Conservation (phyloP, 2,888 invertebrate genomes). For the Eristalis arbustorum region DNA sequence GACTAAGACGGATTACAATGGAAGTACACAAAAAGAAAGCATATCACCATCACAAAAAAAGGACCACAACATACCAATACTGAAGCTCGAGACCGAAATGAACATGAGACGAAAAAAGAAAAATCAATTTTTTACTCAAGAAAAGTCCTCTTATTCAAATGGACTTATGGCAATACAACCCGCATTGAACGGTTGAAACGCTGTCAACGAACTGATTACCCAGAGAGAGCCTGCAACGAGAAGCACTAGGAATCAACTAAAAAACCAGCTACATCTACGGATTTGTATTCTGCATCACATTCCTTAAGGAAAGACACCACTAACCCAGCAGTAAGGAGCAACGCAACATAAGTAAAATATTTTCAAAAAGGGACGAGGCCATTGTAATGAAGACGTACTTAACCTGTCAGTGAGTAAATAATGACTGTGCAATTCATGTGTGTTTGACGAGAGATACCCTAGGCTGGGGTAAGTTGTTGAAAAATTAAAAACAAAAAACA, state of each 20-base stretch:
- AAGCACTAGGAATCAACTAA: not conserved
- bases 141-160: not conserved
- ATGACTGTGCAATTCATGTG: constrained; percentile 19
- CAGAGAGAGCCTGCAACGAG: not conserved
- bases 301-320: not conserved
- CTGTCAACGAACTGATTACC: not conserved
- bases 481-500: constrained; percentile 33
- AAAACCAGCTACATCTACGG: too few relatives aligned
- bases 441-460: constrained; percentile 47
- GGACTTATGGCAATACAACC: not conserved
- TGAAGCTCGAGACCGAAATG: too few relatives aligned
- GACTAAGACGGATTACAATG: too few relatives aligned
- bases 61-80: too few relatives aligned
- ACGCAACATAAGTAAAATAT: not conserved
- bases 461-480: constrained; percentile 58
- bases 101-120: too few relatives aligned
- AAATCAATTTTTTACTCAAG: not conserved
- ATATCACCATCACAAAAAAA: too few relatives aligned
- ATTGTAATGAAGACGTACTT: constrained; percentile 3
- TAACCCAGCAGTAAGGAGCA: not conserved
- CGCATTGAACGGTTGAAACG: not conserved
- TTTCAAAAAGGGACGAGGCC: not conserved
- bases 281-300: not conserved
- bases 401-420: constrained; percentile 55
- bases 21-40: too few relatives aligned